A percentile compares a stretch with the other conserved stretches of the same genome.
phyloP scores from a whole-genome alignment of 2,797 vertebrate species.

The Enteromius radiatus region DNA sequence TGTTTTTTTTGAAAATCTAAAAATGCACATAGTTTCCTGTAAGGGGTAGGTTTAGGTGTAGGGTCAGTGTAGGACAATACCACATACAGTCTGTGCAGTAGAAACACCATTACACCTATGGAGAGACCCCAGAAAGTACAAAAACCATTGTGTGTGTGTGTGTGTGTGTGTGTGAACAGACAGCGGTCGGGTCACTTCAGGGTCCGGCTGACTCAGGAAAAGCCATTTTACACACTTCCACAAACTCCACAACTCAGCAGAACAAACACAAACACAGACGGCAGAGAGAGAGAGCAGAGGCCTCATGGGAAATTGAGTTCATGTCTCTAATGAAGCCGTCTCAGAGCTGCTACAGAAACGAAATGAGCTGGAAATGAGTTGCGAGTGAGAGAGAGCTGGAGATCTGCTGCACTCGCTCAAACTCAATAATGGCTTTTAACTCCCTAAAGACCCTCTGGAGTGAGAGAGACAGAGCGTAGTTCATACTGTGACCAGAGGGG shows the following conservation, averaged over 20 bases:
- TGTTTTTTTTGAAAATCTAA: too few relatives aligned
- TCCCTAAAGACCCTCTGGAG: neutral
- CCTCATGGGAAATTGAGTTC: slow-evolving; percentile 68
- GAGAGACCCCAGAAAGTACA: too few relatives aligned
- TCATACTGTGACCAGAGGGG: neutral
- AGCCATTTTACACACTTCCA: slow-evolving; percentile 3
- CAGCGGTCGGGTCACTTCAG: slow-evolving; percentile 52
- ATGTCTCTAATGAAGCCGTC: slow-evolving; percentile 47
- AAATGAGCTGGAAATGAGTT: slow-evolving; percentile 3
- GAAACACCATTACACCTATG: too few relatives aligned
- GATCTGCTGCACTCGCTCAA: slow-evolving; percentile 45
- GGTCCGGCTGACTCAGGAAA: slow-evolving; percentile 70
- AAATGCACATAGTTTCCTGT: too few relatives aligned
- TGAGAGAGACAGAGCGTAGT: neutral
- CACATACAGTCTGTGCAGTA: too few relatives aligned
- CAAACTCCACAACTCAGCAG: slow-evolving; percentile 65
- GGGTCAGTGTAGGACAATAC: too few relatives aligned
- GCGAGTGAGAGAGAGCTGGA: slow-evolving; percentile 5
- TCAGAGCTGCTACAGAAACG: slow-evolving; percentile 50
- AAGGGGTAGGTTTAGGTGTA: too few relatives aligned
- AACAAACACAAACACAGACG: slow-evolving; percentile 59
- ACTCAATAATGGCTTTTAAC: slow-evolving; percentile 53
- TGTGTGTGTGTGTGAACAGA: neutral
- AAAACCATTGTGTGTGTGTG: too few relatives aligned
- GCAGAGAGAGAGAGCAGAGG: slow-evolving; percentile 51